These are phyloP conservation scores for Mycetomoellerius zeteki DNA, from an alignment of 1,140 invertebrate genomes.

Conservation along the genomic window DNA sequence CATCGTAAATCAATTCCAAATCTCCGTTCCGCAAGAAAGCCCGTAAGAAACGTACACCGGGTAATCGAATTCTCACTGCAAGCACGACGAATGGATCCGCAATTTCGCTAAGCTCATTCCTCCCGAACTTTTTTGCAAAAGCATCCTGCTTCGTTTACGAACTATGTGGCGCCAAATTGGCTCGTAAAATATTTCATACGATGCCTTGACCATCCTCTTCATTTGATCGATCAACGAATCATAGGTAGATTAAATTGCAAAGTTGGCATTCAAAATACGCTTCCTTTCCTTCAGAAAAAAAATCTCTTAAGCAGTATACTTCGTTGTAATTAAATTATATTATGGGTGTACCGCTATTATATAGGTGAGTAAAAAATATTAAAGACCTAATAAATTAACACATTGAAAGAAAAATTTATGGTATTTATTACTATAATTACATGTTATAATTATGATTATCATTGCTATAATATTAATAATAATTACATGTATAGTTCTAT, in stretches of 20 bases:
- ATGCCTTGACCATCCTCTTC: not conserved
- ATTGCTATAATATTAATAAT: no score
- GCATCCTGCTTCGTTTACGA: constrained; percentile 51
- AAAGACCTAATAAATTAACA: no score
- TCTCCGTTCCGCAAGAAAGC: constrained; percentile 18
- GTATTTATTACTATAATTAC: no score
- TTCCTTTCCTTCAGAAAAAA: not conserved
- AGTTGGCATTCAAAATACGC: not conserved
- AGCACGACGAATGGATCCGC: constrained; percentile 33
- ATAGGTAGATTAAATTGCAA: not conserved
- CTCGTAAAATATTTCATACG: constrained; percentile 65
- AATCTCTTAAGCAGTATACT: not conserved
- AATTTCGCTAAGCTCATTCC: constrained; percentile 43
- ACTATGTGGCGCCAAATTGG: constrained; percentile 64
- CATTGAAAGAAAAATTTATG: no score
- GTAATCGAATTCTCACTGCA: constrained; percentile 72
- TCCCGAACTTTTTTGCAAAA: constrained; percentile 24
- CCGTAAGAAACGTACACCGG: constrained; percentile 14
- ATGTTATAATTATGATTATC: no score
- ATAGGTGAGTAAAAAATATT: no score
- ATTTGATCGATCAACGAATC: constrained; percentile 12
- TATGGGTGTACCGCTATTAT: not conserved
- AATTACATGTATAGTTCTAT: no score
- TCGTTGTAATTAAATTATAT: constrained; percentile 4
- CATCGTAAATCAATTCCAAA: constrained; percentile 41